Conservation (phyloP, 2,888 invertebrate genomes). For the Cheiracanthium punctorium region DNA sequence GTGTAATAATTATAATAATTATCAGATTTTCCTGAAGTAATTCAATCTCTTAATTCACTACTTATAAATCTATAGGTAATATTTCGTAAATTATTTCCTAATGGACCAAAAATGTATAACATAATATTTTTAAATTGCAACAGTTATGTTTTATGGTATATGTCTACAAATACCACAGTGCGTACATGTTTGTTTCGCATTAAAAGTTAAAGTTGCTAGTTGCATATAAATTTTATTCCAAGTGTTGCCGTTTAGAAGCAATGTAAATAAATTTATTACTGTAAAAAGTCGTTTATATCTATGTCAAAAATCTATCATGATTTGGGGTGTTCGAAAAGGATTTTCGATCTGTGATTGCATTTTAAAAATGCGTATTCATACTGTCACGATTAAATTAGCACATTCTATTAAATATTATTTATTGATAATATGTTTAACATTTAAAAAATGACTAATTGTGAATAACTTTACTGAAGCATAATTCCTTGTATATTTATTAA, state of each 20-base stretch:
- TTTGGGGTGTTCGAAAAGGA: no score
- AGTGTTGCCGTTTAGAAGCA: background rate
- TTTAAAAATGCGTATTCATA: no score
- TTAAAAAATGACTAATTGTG: no score
- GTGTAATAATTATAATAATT: background rate
- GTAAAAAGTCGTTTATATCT: no score
- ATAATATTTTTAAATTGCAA: background rate
- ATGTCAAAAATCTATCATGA: no score
- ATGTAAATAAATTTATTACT: background rate
- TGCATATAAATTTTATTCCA: background rate
- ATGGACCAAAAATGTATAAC: background rate
- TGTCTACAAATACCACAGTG: background rate
- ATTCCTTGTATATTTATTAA: no score
- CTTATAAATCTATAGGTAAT: background rate
- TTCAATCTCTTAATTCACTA: background rate
- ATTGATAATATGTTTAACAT: no score
- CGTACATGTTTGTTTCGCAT: background rate
- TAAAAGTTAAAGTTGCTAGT: background rate
- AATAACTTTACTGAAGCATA: no score
- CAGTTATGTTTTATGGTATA: background rate
- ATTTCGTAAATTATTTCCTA: background rate
- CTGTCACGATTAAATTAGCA: no score
- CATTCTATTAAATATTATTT: no score
- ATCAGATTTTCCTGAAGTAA: background rate
- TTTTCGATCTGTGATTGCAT: no score